Base-by-base conservation (phyloP, 2,888 invertebrate species). In the Ichneumoninae sp. region DNA sequence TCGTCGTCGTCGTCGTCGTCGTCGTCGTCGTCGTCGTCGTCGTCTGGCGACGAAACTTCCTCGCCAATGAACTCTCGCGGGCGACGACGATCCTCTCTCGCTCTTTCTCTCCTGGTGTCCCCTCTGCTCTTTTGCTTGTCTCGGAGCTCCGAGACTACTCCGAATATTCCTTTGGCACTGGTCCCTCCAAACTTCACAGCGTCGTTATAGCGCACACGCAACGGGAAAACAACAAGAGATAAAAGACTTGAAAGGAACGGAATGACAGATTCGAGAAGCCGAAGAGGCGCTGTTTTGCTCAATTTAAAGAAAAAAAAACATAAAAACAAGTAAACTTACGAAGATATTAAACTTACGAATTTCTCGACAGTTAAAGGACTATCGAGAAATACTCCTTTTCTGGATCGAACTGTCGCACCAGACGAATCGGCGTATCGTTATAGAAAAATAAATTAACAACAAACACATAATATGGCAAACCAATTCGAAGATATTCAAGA, bases 31-130 rank as follows among this genome's bases (percentile, higher is more conserved):
- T 19, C 19, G 19, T 19, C 19, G 19, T 89, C 89, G 86, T 83
- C 80, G 89, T 89, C 89, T 88, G 87, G 70, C 84, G 86, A 79
- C 86, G 88, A 86, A 91, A 91, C 89, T 91, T 90, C 83, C 88
- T 83, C 89, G 88, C 89, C 90, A 89, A 89, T 89, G 89, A 90
- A 89, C 89, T 87, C 86, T 86, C 86, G 87, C 86, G 87, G 44
- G 88, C 87, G 52, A 62, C 72, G 60, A 33, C 60, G 80, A 50
- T 54, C 30, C 54, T 60, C 33, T 47, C 57, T 50, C 19, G 52
- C 74, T 60, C 50, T 10, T 22, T 40, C 16, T 44, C 22, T 66
- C 60, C 47, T 40, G 26, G 54, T 76, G 16, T 60, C 62, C 50
- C 66, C 47, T 22, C 44, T 16, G 65, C 71, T 70, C 33, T 65